Evolutionary conservation across 2,888 invertebrate species (phyloP), one percentile per base, ranked within the genome.

Genomic region (Dryadula phaetusa): DNA sequence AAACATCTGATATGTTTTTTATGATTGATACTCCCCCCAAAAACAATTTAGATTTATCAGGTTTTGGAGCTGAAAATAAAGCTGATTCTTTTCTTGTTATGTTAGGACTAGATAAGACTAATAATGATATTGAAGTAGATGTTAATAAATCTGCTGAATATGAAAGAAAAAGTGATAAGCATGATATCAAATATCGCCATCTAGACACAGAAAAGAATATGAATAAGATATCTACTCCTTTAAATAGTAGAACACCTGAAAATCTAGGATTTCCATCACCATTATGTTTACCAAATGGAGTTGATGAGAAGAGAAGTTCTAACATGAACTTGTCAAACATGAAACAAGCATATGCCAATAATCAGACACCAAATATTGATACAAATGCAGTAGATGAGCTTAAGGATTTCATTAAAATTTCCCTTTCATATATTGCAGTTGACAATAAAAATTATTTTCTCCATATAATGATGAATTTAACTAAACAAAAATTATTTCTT

Each of bases 381-480:
- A 70, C 77, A 3, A 83, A 83, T 70, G 71, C 75, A 42, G 70
- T 84, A 14, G 88, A 90, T 56, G 93, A 93, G 34, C 72, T 93
- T 20, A 93, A 92, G 77, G 89, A 93, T 69, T 91, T 88, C 66
- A 81, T 93, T 1, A 88, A 88, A 73, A 72, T 88, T 37, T 81
- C 82, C 44, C 68, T 92, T 46, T 79, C 86, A 0, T 91, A 93
- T 79, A 83, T 90, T 2, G 82, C 89, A 1, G 88, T 89, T 74
- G 88, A 91, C 65, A 92, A 87, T 67, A 82, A 86, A 63, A 89
- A 90, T 73, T 88, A 89, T 77, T 92, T 89, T 70, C 82, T 92
- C 0, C 87, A 88, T 64, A 83, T 91, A n/a, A 92, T 91, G 87
- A 89, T 93, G 89, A 88, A 87, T 32, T 78, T 93, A 18, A 92